Conservation (phyloP, 1,140 invertebrate species). For the Ditylenchus dipsaci region DNA sequence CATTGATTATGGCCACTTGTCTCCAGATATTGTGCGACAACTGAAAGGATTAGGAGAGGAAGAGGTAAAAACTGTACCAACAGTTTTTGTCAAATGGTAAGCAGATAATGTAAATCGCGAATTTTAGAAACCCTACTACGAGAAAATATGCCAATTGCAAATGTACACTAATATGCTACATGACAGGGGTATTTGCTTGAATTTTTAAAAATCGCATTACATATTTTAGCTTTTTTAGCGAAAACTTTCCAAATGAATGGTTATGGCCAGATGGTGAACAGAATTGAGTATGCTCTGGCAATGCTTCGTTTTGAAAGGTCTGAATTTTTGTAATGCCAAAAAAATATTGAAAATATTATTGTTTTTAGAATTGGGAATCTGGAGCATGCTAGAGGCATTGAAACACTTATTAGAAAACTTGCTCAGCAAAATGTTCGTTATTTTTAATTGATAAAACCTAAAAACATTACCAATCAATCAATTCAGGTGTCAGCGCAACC, state of each 20-base stretch:
- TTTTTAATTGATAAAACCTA: neutral
- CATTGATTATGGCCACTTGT: constrained; percentile 20
- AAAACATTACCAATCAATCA: neutral
- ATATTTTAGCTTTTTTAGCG: neutral
- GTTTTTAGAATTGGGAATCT: constrained; percentile 7
- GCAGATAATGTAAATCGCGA: neutral
- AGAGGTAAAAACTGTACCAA: constrained; percentile 4
- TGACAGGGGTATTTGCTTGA: neutral
- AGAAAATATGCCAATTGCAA: constrained; percentile 37
- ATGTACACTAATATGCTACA: constrained; percentile 19
- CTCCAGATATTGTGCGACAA: constrained; percentile 29
- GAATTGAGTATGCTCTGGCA: constrained; percentile 32
- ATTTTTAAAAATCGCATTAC: too few relatives aligned
- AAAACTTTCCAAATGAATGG: neutral
- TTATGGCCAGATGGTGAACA: constrained; percentile 14
- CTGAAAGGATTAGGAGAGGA: constrained; percentile 29
- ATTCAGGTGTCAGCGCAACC: neutral
- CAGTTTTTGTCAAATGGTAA: neutral
- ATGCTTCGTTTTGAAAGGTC: constrained; percentile 32
- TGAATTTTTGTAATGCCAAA: neutral
- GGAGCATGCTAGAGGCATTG: constrained; percentile 12
- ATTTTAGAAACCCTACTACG: constrained; percentile 30
- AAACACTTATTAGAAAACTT: constrained; percentile 6
- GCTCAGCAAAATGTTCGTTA: neutral
- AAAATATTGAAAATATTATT: neutral